Evolutionary conservation across 2,888 invertebrate genomes (phyloP).

Genomic region (Dyspetes luteomarginatus): DNA sequence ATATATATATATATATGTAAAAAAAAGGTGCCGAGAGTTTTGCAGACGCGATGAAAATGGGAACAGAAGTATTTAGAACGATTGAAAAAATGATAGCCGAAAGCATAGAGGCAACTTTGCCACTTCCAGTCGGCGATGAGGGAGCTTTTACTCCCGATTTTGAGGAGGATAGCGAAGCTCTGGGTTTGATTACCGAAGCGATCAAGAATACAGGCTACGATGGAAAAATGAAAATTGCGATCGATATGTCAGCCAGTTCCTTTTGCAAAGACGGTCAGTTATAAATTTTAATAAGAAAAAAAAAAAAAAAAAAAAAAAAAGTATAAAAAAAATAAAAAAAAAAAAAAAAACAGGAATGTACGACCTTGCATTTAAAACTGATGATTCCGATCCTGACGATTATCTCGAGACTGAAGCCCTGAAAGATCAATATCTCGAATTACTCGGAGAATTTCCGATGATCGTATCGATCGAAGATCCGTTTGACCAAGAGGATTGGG

Average conservation of each 20-base stretch:
- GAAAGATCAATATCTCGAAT: conserved; percentile 74
- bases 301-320: not conserved
- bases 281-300: not conserved
- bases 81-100: conserved; percentile 75
- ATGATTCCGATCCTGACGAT: conserved; percentile 78
- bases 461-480: conserved; percentile 80
- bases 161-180: conserved; percentile 75
- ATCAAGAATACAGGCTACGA: conserved; percentile 77
- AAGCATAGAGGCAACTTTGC: conserved; percentile 71
- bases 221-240: conserved; percentile 76
- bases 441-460: conserved; percentile 73
- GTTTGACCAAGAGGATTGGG: conserved; percentile 79
- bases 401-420: conserved; percentile 76
- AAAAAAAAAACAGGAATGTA: conserved; percentile 72
- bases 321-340: not conserved
- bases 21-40: conserved; percentile 77
- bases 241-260: conserved; percentile 77
- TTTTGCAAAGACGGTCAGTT: conserved; percentile 77
- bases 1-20: not conserved
- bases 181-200: conserved; percentile 73
- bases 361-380: conserved; percentile 78
- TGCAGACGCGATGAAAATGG: conserved; percentile 79
- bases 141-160: conserved; percentile 77
- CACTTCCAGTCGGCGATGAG: conserved; percentile 73
- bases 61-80: conserved; percentile 74